Base-by-base conservation (phyloP, 2,113 vertebrate genomes). In the Lepus americanus region DNA sequence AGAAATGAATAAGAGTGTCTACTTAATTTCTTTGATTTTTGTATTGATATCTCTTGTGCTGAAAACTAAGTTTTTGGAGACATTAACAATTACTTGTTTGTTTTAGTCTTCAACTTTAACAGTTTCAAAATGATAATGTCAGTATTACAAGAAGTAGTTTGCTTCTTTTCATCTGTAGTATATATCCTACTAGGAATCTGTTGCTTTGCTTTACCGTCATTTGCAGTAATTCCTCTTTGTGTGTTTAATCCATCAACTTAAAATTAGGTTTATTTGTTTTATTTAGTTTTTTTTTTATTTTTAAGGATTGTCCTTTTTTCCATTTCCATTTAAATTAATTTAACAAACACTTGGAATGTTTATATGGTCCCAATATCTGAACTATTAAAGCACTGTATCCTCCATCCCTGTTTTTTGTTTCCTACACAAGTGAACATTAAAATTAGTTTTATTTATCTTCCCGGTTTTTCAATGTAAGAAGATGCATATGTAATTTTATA, bases 1-100 rank as follows among this genome's bases (percentile, higher is more conserved):
- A 66, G 10, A 87, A 67, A 67, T 69, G n/a, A 76, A 36, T 90
- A 44, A 63, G 22, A 1, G 14, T 53, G 88, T 88, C 66, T 80
- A 6, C 25, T 29, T 88, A 85, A 87, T 67, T n/a, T 78, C 19
- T 84, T 55, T 36, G 1, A 33, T 64, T 92, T 94, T 90, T 63
- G 9, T 64, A 49, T 39, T 83, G 61, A 27, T 79, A 20, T 59
- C 23, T 96, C 33, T 73, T 84, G 66, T 23, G 22, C 33, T 29
- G 80, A 81, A 94, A 82, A 83, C 14, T 90, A 70, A 89, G 61
- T 72, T 90, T 89, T 92, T 69, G 72, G 87, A 77, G 80, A 89
- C 44, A 33, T 72, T 81, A 94, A 44, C 9, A 72, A 36, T 53
- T 66, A 7, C 31, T 96, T 94, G 33, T 87, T 87, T 53, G 33